Percentiles rank a stretch among this genome's conserved stretches.
Evolutionary conservation across 2,113 vertebrate species (phyloP).

Genomic region (Choloepus hoffmanni): DNA sequence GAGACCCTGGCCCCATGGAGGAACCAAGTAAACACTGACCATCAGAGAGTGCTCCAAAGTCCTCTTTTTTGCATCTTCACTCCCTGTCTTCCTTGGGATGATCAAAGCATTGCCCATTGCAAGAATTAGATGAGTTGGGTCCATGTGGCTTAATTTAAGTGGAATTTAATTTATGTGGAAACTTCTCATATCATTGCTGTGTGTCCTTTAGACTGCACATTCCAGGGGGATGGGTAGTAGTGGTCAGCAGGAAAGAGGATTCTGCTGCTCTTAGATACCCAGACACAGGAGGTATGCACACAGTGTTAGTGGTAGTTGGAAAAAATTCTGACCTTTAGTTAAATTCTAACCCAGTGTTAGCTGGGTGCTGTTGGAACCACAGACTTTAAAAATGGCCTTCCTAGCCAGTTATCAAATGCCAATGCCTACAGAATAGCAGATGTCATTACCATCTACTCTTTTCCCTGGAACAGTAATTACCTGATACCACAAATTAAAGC

Average conservation of each 20-base stretch:
- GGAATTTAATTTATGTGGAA: neutral
- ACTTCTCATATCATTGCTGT: neutral
- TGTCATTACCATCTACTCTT: neutral
- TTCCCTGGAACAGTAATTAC: neutral
- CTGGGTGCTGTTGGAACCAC: neutral
- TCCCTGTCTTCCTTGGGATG: neutral
- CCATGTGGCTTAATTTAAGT: neutral
- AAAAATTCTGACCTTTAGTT: conserved; percentile 3
- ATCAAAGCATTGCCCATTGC: neutral
- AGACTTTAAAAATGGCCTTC: neutral
- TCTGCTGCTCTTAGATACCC: neutral
- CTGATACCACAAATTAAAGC: neutral
- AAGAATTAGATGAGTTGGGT: neutral
- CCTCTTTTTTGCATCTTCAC: neutral
- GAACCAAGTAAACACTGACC: neutral
- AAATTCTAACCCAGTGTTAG: neutral
- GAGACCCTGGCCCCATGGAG: neutral
- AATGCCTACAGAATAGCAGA: neutral
- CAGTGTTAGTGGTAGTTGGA: neutral
- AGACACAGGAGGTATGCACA: neutral
- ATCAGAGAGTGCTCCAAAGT: neutral
- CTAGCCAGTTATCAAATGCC: neutral
- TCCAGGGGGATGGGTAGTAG: neutral
- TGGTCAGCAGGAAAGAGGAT: neutral
- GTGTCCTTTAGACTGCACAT: neutral